Percentiles rank a stretch among this genome's conserved stretches.
Conservation (phyloP, 2,888 invertebrate genomes). For the Pristionchus entomophagus region DNA sequence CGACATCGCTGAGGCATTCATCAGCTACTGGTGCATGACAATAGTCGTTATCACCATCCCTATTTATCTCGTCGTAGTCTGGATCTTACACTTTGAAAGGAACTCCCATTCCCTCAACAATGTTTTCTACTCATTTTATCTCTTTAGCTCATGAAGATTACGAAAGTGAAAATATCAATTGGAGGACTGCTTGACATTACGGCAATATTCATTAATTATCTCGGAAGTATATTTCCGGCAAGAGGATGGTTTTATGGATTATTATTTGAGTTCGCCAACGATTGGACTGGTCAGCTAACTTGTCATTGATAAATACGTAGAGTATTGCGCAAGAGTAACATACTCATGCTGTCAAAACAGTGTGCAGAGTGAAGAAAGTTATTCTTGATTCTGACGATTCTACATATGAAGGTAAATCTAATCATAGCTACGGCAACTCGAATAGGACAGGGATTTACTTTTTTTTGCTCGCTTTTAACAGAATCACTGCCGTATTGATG, state of each 20-base stretch:
- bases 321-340: no score
- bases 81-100: background rate
- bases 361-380: no score
- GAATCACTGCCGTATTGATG: slow-evolving; percentile 26
- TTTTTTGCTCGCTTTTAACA: background rate
- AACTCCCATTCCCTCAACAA: background rate
- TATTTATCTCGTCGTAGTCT: background rate
- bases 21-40: slow-evolving; percentile 25
- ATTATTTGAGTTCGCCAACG: slow-evolving; percentile 6
- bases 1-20: slow-evolving; percentile 3
- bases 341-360: no score
- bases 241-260: slow-evolving; percentile 4
- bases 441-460: slow-evolving; percentile 8
- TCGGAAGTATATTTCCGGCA: slow-evolving; percentile 32
- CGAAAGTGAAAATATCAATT: background rate
- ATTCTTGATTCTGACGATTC: no score
- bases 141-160: background rate
- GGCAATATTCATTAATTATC: slow-evolving; percentile 27
- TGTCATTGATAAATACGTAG: background rate
- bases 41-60: slow-evolving; percentile 18
- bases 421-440: slow-evolving; percentile 25
- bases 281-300: background rate
- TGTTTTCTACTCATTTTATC: slow-evolving; percentile 25
- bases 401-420: slow-evolving; percentile 21
- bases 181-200: slow-evolving; percentile 16